phyloP scores from a whole-genome alignment of 2,888 invertebrate genomes.

The Lampropteryx suffumata region DNA sequence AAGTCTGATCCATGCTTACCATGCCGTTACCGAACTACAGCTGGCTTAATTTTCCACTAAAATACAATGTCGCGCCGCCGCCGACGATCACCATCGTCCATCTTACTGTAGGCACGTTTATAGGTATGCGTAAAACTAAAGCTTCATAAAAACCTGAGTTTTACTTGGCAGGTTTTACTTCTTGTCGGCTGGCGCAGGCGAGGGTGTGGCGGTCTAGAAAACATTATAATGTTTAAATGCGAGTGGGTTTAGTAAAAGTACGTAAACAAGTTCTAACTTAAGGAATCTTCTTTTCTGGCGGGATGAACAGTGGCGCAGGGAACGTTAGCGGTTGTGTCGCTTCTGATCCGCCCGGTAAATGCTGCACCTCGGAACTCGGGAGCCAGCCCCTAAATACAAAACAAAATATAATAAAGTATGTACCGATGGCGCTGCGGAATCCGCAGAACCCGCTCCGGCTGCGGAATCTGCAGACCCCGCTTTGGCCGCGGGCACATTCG shows the following conservation, averaged over 20 bases:
- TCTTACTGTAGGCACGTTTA: not conserved
- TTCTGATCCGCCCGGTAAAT: slow-evolving; percentile 2
- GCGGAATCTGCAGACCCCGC: too few species aligned
- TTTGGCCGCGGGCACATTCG: too few species aligned
- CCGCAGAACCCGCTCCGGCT: too few species aligned
- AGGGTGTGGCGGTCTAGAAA: not conserved
- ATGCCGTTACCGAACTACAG: not conserved
- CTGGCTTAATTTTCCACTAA: slow-evolving; percentile 2
- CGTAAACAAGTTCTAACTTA: slow-evolving; percentile 9
- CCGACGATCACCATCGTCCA: not conserved
- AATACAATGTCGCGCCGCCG: not conserved
- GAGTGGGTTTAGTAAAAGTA: not conserved
- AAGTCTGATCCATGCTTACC: slow-evolving; percentile 3
- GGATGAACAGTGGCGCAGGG: slow-evolving; percentile 8
- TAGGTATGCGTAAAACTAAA: not conserved
- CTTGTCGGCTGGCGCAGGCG: not conserved
- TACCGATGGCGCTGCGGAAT: too few species aligned
- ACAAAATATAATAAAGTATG: not conserved
- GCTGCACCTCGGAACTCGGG: slow-evolving; percentile 17
- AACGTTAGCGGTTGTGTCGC: slow-evolving; percentile 7
- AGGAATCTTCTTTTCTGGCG: slow-evolving; percentile 16
- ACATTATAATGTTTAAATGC: slow-evolving; percentile 1
- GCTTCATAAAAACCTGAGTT: not conserved
- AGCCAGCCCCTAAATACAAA: slow-evolving; percentile 19
- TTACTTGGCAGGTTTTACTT: not conserved